Base-by-base conservation (phyloP, 2,888 invertebrate species). In the Leuctra nigra region DNA sequence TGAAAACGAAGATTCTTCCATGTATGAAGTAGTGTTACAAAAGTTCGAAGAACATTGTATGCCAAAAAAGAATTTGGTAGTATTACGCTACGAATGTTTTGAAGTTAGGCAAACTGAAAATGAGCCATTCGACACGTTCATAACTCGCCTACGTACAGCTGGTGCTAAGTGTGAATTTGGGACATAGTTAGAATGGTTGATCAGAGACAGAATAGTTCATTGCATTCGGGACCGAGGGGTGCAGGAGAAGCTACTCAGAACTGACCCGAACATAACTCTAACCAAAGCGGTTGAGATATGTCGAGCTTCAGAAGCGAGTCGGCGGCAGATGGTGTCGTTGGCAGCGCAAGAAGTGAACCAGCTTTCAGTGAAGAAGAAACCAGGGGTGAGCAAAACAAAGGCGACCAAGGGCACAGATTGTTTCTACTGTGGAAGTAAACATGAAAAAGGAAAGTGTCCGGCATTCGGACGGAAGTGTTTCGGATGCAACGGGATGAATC, bases 111-210 rank as follows among this genome's bases (percentile, higher is more conserved):
- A 44, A 20, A 44, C 4, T 22, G 44, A 44, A 44, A 23, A 23
- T 20, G 44, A 44, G 23, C 44, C 44, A 20, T 44, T 44, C 23
- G 44, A 44, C 23, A 44, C 44, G 9, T 44, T 44, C 44, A 2
- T 44, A 23, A 23, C n/a, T 18, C 18, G 44, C n/a, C 23, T 44
- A 23, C 7, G n/a, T n/a, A 44, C 44, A 22, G 4, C 44, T 20
- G 44, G 22, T 22, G 22, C n/a, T 2, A 11, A 20, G 22, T 44
- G 44, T 44, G 44, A 44, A 20, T 44, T 44, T 23, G 44, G 44
- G 4, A 23, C 20, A n/a, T 23, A 44, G 23, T n/a, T n/a, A 4
- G 29, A 29, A 6, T 29, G 29, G 29, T 11, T 29, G 7, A 11
- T 29, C 11, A 29, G 29, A 29, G 29, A 29, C 29, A 29, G 29